A percentile compares a stretch with the other conserved stretches of the same genome.
phyloP scores from a whole-genome alignment of 2,888 invertebrate species.

The Horisme vitalbata region DNA sequence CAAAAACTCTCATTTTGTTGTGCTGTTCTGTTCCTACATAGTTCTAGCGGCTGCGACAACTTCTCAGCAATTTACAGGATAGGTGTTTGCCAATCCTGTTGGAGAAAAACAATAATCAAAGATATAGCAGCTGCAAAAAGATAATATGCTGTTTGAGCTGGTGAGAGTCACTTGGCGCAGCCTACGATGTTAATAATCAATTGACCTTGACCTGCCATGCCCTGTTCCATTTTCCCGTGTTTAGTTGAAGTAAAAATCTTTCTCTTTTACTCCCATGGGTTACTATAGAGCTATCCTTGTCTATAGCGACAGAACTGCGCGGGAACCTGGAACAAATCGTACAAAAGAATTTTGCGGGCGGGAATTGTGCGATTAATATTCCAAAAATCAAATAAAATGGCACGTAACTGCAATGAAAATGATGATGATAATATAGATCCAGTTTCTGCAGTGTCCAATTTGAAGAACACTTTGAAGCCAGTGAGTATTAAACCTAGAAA shows the following conservation, averaged over 20 bases:
- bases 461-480: conserved; percentile 61
- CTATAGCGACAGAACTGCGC: neutral
- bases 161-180: too few relatives aligned
- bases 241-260: neutral
- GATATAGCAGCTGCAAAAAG: too few relatives aligned
- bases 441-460: conserved; percentile 56
- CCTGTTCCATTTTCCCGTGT: conserved; percentile 3
- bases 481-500: conserved; percentile 40
- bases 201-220: neutral
- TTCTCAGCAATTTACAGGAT: too few relatives aligned
- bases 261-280: neutral
- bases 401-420: conserved; percentile 59
- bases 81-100: too few relatives aligned
- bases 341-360: neutral
- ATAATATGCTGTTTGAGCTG: too few relatives aligned
- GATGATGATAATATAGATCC: conserved; percentile 63
- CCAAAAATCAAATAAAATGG: conserved; percentile 40
- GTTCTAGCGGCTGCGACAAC: too few relatives aligned
- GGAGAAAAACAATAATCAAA: too few relatives aligned
- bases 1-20: too few relatives aligned
- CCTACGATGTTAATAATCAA: too few relatives aligned
- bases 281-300: conserved; percentile 1
- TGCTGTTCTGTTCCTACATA: too few relatives aligned
- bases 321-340: conserved; percentile 2
- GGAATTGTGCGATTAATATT: neutral